A percentile compares a stretch with the other conserved stretches of the same genome.
These are phyloP conservation scores for Aplodontia rufa DNA, from an alignment of 2,113 vertebrate genomes.

Conservation along the genomic window DNA sequence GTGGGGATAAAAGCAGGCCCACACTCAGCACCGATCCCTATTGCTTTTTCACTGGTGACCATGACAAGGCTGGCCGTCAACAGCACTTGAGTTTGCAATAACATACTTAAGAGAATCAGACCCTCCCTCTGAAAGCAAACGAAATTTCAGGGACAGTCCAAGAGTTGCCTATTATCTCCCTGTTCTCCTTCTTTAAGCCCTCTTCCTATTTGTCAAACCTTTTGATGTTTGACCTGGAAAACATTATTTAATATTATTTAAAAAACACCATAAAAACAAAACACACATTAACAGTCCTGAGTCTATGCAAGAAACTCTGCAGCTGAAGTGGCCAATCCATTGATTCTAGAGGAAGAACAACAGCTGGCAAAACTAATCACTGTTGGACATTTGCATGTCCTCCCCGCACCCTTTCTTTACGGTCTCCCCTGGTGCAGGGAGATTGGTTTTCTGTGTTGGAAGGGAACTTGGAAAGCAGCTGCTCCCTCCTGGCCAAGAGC, in stretches of 20 bases:
- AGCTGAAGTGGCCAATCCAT: slow-evolving; percentile 77
- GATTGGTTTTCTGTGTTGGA: slow-evolving; percentile 81
- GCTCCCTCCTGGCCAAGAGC: slow-evolving; percentile 75
- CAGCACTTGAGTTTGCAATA: neutral
- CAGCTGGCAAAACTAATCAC: slow-evolving; percentile 86
- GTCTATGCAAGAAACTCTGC: slow-evolving; percentile 69
- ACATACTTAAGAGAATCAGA: neutral
- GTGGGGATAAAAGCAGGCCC: accelerated
- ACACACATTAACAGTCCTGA: neutral
- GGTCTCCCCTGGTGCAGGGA: slow-evolving; percentile 84
- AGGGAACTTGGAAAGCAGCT: slow-evolving; percentile 83
- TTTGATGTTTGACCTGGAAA: neutral
- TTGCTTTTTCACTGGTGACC: neutral
- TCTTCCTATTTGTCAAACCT: neutral
- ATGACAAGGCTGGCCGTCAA: neutral
- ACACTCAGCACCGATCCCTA: neutral
- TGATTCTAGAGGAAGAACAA: slow-evolving; percentile 83
- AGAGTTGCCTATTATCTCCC: neutral
- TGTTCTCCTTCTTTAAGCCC: neutral
- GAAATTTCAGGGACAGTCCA: slow-evolving; percentile 1
- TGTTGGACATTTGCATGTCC: slow-evolving; percentile 85
- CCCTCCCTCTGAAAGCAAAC: neutral
- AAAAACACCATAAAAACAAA: slow-evolving; percentile 39
- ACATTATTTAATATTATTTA: slow-evolving; percentile 30
- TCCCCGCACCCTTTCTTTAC: slow-evolving; percentile 71